Conservation (phyloP, 2,113 vertebrate species). For the Anoura caudifer region DNA sequence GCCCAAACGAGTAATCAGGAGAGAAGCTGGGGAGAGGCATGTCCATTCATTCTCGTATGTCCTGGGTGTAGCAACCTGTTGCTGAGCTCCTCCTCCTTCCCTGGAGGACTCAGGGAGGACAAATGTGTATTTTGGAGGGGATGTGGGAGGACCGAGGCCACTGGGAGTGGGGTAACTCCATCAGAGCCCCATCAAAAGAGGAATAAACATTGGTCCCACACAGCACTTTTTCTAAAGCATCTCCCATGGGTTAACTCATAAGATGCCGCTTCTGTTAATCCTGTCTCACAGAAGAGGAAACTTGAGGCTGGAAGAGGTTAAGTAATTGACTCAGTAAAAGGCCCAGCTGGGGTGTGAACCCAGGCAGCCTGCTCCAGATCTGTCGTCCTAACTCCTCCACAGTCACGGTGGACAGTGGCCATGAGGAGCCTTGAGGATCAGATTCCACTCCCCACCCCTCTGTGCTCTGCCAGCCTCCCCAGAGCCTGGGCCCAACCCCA, state of each 20-base stretch:
- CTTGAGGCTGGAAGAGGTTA: neutral
- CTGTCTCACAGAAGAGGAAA: neutral
- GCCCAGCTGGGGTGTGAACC: neutral
- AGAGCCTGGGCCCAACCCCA: neutral
- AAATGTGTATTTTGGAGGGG: neutral
- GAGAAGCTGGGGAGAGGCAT: neutral
- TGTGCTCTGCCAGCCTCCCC: neutral
- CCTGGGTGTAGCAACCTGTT: too few species aligned
- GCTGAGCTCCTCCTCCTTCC: neutral
- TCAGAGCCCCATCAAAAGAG: neutral
- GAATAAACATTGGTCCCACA: too few species aligned
- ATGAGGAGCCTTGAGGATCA: accelerated
- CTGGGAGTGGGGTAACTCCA: too few species aligned
- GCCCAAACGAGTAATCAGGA: neutral
- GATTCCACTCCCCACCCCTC: accelerated
- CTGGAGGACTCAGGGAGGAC: neutral
- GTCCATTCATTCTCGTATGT: neutral
- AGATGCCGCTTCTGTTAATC: neutral
- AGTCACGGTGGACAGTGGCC: neutral
- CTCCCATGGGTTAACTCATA: neutral
- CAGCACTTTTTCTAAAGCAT: neutral
- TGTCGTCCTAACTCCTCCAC: neutral
- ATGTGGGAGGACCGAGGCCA: neutral
- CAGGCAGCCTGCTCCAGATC: neutral
- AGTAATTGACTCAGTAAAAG: neutral